Conservation (phyloP, 2,888 invertebrate species). For the Lucinisca nassula region DNA sequence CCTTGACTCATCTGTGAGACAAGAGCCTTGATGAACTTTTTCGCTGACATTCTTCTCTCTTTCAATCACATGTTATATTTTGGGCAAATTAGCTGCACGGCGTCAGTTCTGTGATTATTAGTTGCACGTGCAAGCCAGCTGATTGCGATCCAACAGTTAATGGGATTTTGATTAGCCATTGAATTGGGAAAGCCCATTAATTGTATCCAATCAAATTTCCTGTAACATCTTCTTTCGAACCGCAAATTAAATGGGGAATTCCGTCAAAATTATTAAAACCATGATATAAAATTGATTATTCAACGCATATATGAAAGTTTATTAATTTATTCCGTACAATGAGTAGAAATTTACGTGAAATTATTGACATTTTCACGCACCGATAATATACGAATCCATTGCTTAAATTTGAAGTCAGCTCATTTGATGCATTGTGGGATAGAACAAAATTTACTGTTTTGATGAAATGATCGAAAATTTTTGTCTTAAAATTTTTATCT, state of each 20-base stretch:
- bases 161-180: background rate
- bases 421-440: slow-evolving; percentile 77
- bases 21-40: background rate
- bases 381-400: slow-evolving; percentile 57
- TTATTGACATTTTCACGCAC: background rate
- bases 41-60: background rate
- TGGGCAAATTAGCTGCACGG: no score
- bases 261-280: background rate
- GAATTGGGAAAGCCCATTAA: background rate
- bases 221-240: background rate
- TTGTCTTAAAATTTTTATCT: background rate
- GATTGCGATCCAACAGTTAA: background rate
- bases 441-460: slow-evolving; percentile 69
- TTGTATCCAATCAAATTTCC: background rate
- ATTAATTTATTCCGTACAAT: no score
- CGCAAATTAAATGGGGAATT: background rate
- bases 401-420: background rate
- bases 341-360: no score
- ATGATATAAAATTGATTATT: no score
- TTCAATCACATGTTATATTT: no score
- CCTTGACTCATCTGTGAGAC: background rate
- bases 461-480: slow-evolving; percentile 34
- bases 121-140: background rate
- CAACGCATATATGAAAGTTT: no score
- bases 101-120: no score